Evolutionary conservation across 2,113 vertebrate species (phyloP).

Genomic region (Sinocyclocheilus rhinocerous): DNA sequence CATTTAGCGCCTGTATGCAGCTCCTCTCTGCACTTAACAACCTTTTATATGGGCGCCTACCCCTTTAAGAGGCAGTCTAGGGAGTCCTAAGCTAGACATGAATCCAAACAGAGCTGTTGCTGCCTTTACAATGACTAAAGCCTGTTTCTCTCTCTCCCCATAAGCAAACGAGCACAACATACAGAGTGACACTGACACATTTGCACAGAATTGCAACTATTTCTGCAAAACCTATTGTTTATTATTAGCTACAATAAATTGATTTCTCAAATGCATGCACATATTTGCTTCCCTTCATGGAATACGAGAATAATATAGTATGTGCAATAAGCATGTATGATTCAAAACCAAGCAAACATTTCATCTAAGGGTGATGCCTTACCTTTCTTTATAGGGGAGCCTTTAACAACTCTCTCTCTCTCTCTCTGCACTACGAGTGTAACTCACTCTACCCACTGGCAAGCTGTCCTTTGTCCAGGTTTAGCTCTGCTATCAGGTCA

Average conservation of each 20-base stretch:
- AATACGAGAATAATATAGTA: neutral
- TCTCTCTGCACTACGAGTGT: conserved; percentile 41
- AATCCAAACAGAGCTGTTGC: conserved; percentile 66
- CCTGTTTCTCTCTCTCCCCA: conserved; percentile 35
- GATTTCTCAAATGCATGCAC: neutral
- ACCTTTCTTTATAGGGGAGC: conserved; percentile 40
- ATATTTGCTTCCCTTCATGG: neutral
- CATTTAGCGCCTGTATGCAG: conserved; percentile 52
- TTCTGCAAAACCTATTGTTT: neutral
- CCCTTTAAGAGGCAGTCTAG: conserved; percentile 79
- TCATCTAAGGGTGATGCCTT: conserved; percentile 25
- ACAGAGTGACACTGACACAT: neutral
- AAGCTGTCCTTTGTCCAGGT: conserved; percentile 57
- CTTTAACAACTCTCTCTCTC: conserved; percentile 40
- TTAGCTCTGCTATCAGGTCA: conserved; percentile 52
- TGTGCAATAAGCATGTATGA: neutral
- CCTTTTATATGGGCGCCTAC: conserved; percentile 58
- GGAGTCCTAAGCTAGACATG: conserved; percentile 65
- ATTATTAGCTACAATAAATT: neutral
- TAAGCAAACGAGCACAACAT: conserved; percentile 23
- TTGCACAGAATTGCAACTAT: conserved; percentile 4
- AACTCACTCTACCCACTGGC: conserved; percentile 45
- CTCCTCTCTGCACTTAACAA: conserved; percentile 60
- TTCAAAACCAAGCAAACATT: conserved; percentile 15
- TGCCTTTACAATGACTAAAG: conserved; percentile 67